Evolutionary conservation across 2,797 vertebrate genomes (phyloP).

Genomic region (Dermochelys coriacea): DNA sequence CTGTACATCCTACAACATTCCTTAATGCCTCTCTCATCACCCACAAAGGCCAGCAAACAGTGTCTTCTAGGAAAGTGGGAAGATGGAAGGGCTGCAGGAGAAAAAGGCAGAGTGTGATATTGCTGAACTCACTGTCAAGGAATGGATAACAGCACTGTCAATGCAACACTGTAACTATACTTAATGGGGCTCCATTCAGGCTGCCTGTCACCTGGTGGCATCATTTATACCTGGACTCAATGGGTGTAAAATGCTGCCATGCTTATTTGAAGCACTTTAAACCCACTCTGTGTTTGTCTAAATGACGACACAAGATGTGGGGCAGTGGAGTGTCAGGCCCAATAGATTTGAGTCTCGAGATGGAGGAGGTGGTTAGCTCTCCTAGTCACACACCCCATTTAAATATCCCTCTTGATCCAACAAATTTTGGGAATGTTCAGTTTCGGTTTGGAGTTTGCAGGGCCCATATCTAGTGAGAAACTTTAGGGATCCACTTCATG

Average conservation of each 20-base stretch:
- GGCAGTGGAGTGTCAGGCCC: not conserved
- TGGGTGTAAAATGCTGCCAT: not conserved
- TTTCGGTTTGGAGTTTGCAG: not conserved
- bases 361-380: not conserved
- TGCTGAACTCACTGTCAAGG: not conserved
- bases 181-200: not conserved
- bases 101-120: not conserved
- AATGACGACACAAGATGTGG: not conserved
- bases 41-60: not conserved
- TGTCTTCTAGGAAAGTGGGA: not conserved
- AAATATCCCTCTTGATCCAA: not conserved
- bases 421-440: not conserved
- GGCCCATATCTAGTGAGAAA: not conserved
- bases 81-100: not conserved
- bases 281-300: not conserved
- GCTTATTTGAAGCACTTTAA: not conserved
- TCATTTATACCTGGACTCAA: fast-evolving
- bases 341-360: not conserved
- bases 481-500: not conserved
- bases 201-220: not conserved
- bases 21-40: not conserved
- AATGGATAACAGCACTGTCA: fast-evolving
- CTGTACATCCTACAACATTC: fast-evolving
- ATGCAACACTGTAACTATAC: fast-evolving
- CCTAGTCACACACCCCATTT: not conserved